Evolutionary conservation across 2,113 vertebrate species (phyloP).

Genomic region (Clarias macrocephalus): DNA sequence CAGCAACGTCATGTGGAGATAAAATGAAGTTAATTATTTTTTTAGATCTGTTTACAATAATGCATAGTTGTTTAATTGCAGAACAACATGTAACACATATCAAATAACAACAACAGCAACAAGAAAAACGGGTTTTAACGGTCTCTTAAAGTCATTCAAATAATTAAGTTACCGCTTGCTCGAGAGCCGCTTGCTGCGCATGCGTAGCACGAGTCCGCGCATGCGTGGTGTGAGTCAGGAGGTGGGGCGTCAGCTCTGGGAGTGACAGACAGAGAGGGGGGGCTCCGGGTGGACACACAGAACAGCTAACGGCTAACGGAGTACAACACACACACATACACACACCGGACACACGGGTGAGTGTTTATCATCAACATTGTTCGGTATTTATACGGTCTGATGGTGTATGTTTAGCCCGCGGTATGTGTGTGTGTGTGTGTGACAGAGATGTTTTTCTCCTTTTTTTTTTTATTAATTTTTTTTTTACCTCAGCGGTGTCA

Average conservation of each 20-base stretch:
- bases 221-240: background rate
- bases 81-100: too few species aligned
- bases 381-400: too few species aligned
- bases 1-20: too few species aligned
- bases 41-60: too few species aligned
- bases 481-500: background rate
- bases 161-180: too few species aligned
- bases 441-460: background rate
- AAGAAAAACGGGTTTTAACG: too few species aligned
- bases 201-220: background rate
- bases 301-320: slow-evolving; percentile 21
- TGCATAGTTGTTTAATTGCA: too few species aligned
- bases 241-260: background rate
- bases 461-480: background rate
- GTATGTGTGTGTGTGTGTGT: background rate
- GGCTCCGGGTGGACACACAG: slow-evolving; percentile 15
- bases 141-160: background rate
- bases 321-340: background rate
- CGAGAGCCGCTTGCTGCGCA: background rate
- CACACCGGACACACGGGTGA: background rate
- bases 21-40: too few species aligned
- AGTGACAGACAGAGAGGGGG: slow-evolving; percentile 4
- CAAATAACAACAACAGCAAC: background rate
- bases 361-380: background rate
- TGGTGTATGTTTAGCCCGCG: background rate